Evolutionary conservation across 2,113 vertebrate genomes (phyloP).

Genomic region (Triplophysa siluroides): DNA sequence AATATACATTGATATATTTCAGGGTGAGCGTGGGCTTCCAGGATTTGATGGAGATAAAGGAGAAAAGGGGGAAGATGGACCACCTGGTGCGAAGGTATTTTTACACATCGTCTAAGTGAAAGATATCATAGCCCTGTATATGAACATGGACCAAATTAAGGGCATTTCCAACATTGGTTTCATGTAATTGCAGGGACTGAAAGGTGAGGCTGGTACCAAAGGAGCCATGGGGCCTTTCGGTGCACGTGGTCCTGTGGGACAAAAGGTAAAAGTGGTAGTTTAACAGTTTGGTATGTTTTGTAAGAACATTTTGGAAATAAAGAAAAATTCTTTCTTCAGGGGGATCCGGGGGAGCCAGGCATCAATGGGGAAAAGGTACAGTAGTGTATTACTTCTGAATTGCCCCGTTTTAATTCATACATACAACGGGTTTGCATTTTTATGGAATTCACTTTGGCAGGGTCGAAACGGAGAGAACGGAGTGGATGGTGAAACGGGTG

Average conservation of each 20-base stretch:
- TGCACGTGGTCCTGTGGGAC: constrained; percentile 81
- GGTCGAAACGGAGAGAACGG: constrained; percentile 80
- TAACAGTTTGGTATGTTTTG: background rate
- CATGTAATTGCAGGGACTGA: constrained; percentile 74
- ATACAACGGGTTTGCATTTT: background rate
- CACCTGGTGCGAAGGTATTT: constrained; percentile 82
- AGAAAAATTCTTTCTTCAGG: constrained; percentile 63
- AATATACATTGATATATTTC: constrained; percentile 31
- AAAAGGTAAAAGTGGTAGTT: constrained; percentile 74
- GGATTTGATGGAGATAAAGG: constrained; percentile 93
- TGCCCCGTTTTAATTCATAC: background rate
- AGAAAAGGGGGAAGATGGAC: constrained; percentile 91
- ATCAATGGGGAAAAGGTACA: constrained; percentile 77
- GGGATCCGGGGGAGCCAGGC: constrained; percentile 82
- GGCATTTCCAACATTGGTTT: constrained; percentile 15
- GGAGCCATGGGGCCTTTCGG: constrained; percentile 84
- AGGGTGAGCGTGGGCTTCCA: constrained; percentile 81
- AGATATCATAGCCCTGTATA: background rate
- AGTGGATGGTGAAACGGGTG: constrained; percentile 78
- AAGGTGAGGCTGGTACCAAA: constrained; percentile 83
- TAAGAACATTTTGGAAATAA: background rate
- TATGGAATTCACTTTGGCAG: constrained; percentile 58
- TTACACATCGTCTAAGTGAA: constrained; percentile 7
- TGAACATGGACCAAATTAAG: background rate
- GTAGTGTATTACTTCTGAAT: constrained; percentile 2